Evolutionary conservation across 2,113 vertebrate genomes (phyloP), one percentile per base, ranked within the genome.

Genomic region (Tachycineta bicolor): DNA sequence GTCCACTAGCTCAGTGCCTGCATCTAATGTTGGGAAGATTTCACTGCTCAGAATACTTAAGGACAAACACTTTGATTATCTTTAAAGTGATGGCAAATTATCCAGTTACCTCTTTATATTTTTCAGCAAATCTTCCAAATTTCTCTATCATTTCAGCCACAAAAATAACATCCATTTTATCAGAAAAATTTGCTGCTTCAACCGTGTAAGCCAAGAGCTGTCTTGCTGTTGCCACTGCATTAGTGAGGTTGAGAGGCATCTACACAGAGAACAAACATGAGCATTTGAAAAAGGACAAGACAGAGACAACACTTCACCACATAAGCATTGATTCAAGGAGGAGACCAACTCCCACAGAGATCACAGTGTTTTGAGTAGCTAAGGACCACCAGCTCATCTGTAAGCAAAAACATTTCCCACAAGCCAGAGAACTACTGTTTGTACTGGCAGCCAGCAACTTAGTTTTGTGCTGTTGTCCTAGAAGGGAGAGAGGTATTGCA

Each of bases 61-160:
- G 37, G 79, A 68, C 44, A 90, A 88, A 88, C 80, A 52, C 53
- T 80, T 22, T 5, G 16, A 50, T 87, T 83, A 59, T 81, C 29
- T n/a, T 75, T 81, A 83, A 93, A 86, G 67, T 78, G 65, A 94
- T 46, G 53, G 43, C 86, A 94, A 94, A 94, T 83, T 52, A 83
- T 92, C 90, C 69, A 94, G 87, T 98, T 96, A 99, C 99, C 91
- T 99, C 99, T 98, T 99, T 99, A 64, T 99, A 99, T 96, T 99
- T 99, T 91, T 99, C 99, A 11, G 99, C 98, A 97, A 99, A 99
- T 96, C 98, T 98, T 82, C 98, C 98, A 94, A 99, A 99, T 95
- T 99, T 99, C 96, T 99, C 99, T 59, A 99, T 99, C 99, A 99
- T 99, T 98, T 99, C 99, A 28, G 99, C 99, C 90, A 99, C 99